These are phyloP conservation scores for Trematomus loennbergii DNA, from an alignment of 2,113 vertebrate genomes.

Conservation along the genomic window DNA sequence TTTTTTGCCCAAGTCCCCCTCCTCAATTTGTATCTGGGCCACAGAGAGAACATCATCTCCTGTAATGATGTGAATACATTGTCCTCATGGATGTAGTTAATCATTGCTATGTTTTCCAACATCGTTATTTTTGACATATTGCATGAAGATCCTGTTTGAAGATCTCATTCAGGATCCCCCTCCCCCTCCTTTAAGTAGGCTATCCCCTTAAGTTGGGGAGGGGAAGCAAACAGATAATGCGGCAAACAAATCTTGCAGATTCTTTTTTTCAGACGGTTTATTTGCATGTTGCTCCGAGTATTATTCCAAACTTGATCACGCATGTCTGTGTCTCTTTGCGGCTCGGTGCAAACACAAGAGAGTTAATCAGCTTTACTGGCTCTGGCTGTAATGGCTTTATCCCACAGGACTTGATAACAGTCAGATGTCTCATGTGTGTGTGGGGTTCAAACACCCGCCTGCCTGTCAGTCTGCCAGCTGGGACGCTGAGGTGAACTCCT, in stretches of 20 bases:
- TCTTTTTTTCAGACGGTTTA: constrained; percentile 25
- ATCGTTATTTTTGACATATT: not conserved
- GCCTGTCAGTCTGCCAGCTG: constrained; percentile 76
- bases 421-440: constrained; percentile 73
- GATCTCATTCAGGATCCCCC: constrained; percentile 4
- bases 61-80: not conserved
- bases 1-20: no score
- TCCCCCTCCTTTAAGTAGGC: constrained; percentile 31
- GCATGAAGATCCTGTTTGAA: not conserved
- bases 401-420: constrained; percentile 72
- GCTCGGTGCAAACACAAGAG: constrained; percentile 54
- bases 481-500: constrained; percentile 38
- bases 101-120: not conserved
- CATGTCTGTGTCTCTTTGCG: constrained; percentile 27
- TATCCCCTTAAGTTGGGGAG: constrained; percentile 33
- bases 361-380: constrained; percentile 79
- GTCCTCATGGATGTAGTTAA: not conserved
- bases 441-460: constrained; percentile 53
- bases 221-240: constrained; percentile 56
- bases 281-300: constrained; percentile 57
- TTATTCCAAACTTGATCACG: constrained; percentile 66
- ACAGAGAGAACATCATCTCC: not conserved
- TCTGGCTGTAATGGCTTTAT: constrained; percentile 69
- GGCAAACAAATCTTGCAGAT: constrained; percentile 40
- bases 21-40: constrained; percentile 5